phyloP scores from a whole-genome alignment of 2,888 invertebrate species.

The Platycnemis pennipes region DNA sequence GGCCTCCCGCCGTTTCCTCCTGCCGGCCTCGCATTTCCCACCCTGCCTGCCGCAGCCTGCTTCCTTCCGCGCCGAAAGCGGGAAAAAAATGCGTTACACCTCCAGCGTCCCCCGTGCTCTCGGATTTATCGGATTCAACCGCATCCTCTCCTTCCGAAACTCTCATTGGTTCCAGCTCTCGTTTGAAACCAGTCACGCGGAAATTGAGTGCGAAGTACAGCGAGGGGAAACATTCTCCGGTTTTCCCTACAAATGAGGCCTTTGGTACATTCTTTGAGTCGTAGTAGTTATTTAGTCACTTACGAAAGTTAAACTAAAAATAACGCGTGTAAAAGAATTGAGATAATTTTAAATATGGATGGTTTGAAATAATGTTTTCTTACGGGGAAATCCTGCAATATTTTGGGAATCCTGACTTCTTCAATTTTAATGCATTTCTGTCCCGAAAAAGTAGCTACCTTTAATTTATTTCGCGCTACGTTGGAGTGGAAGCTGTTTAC shows the following conservation, averaged over 20 bases:
- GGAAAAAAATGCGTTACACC: conserved; percentile 39
- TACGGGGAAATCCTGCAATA: too few species aligned
- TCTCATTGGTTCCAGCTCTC: neutral
- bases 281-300: too few species aligned
- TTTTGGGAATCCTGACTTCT: too few species aligned
- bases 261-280: too few species aligned
- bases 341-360: too few species aligned
- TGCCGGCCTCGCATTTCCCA: neutral
- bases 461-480: too few species aligned
- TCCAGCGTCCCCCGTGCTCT: conserved; percentile 19
- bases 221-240: neutral
- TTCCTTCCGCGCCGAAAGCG: conserved; percentile 46
- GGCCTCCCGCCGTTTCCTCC: neutral
- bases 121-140: conserved; percentile 30
- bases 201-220: neutral
- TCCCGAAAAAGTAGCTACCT: too few species aligned
- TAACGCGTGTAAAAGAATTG: too few species aligned
- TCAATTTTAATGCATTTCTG: too few species aligned
- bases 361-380: too few species aligned
- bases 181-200: neutral
- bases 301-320: too few species aligned
- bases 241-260: neutral
- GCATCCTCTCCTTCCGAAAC: neutral
- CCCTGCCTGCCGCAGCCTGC: neutral
- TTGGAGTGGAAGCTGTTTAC: too few species aligned